phyloP scores from a whole-genome alignment of 1,140 invertebrate species.

The Bombus ignitus region DNA sequence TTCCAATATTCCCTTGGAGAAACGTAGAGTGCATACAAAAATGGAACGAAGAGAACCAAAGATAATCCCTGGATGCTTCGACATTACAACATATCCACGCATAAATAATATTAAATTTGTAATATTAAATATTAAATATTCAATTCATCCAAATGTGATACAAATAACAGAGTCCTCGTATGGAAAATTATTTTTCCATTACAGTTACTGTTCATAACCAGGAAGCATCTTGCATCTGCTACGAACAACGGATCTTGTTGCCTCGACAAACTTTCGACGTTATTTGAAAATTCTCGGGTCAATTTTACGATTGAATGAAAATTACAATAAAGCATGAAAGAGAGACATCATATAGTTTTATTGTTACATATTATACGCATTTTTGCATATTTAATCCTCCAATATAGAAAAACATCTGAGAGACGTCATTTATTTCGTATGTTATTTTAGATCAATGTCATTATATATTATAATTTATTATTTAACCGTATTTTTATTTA shows the following conservation, averaged over 20 bases:
- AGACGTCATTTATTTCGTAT: too few relatives aligned
- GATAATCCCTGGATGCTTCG: background rate
- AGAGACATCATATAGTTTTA: too few relatives aligned
- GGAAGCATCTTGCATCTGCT: background rate
- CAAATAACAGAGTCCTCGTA: too few relatives aligned
- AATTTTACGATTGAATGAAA: too few relatives aligned
- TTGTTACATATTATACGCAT: too few relatives aligned
- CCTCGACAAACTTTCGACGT: background rate
- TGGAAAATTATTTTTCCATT: background rate
- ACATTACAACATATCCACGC: background rate
- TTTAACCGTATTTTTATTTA: too few relatives aligned
- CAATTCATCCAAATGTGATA: background rate
- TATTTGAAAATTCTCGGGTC: background rate
- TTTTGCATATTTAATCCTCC: too few relatives aligned
- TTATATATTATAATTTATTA: too few relatives aligned
- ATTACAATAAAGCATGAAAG: background rate
- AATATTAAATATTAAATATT: background rate
- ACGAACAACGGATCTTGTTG: background rate
- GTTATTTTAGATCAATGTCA: too few relatives aligned
- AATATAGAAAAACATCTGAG: too few relatives aligned
- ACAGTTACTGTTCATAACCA: background rate
- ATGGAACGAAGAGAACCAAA: background rate
- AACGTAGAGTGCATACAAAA: background rate
- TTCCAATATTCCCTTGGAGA: constrained; percentile 15
- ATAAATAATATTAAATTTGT: too few relatives aligned